Percentiles rank a stretch among this genome's conserved stretches.
These are phyloP conservation scores for Allacma fusca DNA, from an alignment of 2,888 invertebrate species.

Conservation along the genomic window DNA sequence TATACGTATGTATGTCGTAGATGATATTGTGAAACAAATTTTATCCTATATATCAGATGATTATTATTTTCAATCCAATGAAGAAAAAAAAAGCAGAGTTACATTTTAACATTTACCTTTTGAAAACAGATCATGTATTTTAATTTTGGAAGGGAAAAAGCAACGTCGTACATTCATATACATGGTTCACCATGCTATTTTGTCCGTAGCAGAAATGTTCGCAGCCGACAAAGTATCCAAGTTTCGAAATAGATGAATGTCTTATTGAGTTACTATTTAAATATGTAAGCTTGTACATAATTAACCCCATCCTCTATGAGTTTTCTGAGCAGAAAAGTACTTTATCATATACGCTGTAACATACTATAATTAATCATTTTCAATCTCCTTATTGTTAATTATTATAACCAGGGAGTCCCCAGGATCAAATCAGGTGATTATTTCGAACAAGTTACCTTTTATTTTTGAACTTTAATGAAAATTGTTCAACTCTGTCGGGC, in stretches of 20 bases:
- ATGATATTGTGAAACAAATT: conserved; percentile 7
- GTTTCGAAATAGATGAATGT: too few relatives aligned
- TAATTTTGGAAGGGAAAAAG: too few relatives aligned
- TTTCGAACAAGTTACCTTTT: background rate
- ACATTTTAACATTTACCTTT: too few relatives aligned
- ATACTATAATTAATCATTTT: too few relatives aligned
- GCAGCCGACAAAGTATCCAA: too few relatives aligned
- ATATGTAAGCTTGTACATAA: background rate
- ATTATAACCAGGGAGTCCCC: too few relatives aligned
- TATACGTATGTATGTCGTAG: conserved; percentile 12
- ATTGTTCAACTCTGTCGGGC: too few relatives aligned
- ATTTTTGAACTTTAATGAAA: background rate
- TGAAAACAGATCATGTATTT: background rate
- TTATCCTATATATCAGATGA: background rate
- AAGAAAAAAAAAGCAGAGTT: background rate
- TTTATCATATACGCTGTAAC: background rate
- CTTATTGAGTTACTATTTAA: too few relatives aligned
- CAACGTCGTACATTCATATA: too few relatives aligned
- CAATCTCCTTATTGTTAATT: too few relatives aligned
- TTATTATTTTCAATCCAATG: background rate
- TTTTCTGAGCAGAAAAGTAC: conserved; percentile 10
- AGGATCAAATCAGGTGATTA: conserved; percentile 2
- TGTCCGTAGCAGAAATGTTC: too few relatives aligned
- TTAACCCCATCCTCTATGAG: background rate
- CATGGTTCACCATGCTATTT: too few relatives aligned